Evolutionary conservation across 2,888 invertebrate species (phyloP).

Genomic region (Steinernema carpocapsae): DNA sequence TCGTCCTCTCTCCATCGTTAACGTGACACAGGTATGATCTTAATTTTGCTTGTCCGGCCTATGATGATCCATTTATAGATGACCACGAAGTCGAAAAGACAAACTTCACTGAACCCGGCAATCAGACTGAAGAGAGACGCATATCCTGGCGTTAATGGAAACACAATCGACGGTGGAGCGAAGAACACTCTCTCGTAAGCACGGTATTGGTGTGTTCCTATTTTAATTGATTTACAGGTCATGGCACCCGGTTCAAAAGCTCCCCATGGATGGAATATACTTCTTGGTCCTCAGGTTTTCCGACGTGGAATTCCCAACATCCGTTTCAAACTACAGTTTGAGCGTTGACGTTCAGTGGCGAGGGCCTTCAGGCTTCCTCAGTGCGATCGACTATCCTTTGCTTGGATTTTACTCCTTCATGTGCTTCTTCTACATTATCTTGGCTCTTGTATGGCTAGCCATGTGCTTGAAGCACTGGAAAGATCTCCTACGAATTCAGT

Average conservation of each 20-base stretch:
- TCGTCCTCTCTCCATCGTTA: background rate
- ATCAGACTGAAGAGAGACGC: slow-evolving; percentile 35
- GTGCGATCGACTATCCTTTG: slow-evolving; percentile 87
- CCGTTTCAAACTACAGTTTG: background rate
- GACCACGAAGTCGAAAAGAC: slow-evolving; percentile 33
- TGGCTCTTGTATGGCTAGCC: slow-evolving; percentile 82
- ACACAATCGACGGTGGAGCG: slow-evolving; percentile 59
- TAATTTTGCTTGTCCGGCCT: background rate
- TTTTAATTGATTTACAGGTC: slow-evolving; percentile 43
- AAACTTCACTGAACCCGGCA: too few species aligned
- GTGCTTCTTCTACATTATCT: slow-evolving; percentile 85
- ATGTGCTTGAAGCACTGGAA: slow-evolving; percentile 87
- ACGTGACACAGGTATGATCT: slow-evolving; percentile 8
- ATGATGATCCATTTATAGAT: background rate
- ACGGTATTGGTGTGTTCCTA: background rate
- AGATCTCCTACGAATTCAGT: slow-evolving; percentile 87
- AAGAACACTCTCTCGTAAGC: slow-evolving; percentile 50
- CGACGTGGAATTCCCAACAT: slow-evolving; percentile 39
- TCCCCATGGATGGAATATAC: slow-evolving; percentile 66
- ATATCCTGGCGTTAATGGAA: slow-evolving; percentile 53
- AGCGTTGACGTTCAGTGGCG: slow-evolving; percentile 52
- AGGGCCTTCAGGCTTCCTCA: slow-evolving; percentile 81
- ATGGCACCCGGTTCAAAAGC: slow-evolving; percentile 58
- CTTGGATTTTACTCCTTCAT: slow-evolving; percentile 88
- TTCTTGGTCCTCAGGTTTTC: slow-evolving; percentile 62